Conservation (phyloP, 2,797 vertebrate species). For the Cossypha heuglini region DNA sequence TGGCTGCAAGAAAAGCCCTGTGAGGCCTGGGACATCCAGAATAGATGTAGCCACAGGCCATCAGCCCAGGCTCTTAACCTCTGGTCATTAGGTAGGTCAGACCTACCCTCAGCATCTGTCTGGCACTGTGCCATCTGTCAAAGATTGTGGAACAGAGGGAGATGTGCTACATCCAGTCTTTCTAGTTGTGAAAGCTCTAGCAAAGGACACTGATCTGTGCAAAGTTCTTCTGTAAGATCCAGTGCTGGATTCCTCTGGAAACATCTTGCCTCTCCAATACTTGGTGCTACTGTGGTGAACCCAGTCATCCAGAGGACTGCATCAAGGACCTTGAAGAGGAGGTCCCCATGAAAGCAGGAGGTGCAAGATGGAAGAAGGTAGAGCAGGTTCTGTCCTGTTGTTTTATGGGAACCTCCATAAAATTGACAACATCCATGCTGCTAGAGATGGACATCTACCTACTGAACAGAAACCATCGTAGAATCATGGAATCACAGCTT, state of each 20-base stretch:
- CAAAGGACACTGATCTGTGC: not conserved
- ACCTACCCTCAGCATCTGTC: not conserved
- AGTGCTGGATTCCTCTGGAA: not conserved
- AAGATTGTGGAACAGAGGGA: not conserved
- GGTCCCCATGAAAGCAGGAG: not conserved
- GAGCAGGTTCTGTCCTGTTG: not conserved
- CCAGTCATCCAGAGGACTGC: not conserved
- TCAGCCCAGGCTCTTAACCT: not conserved
- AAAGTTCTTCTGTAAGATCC: not conserved
- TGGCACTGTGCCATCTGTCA: not conserved
- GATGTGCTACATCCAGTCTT: not conserved
- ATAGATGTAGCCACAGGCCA: not conserved
- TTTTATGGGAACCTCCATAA: not conserved
- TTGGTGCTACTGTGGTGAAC: not conserved
- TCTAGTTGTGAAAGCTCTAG: not conserved
- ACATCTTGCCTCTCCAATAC: not conserved
- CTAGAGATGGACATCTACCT: not conserved
- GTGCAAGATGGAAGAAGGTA: accelerated
- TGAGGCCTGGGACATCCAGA: not conserved
- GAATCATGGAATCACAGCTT: not conserved
- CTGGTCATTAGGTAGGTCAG: not conserved
- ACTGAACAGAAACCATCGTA: not conserved
- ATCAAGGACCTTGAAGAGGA: not conserved
- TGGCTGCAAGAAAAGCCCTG: not conserved
- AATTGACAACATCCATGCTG: not conserved